Base-by-base conservation (phyloP, 2,797 vertebrate species). In the Jordanella pulchra region DNA sequence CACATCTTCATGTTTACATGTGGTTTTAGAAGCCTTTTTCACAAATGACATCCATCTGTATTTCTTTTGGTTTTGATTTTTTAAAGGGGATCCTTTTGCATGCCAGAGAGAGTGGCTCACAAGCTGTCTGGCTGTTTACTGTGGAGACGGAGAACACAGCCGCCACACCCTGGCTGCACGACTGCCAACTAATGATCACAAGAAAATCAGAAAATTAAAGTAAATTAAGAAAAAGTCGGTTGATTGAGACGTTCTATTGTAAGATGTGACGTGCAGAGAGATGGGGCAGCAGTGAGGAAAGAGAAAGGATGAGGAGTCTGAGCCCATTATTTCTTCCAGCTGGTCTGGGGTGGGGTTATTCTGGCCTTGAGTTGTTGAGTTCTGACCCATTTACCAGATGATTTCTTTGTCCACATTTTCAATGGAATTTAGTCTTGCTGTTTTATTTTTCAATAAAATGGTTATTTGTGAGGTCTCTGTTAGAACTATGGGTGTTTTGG, bases 331-430 rank as follows among this genome's bases (percentile, higher is more conserved):
- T 84, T 79, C 81, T 91, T 92, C 89, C 94, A 95, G 91, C 94
- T 94, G 93, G 91, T 76, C 50, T 65, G 27, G 93, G 94, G 93
- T 91, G 94, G 92, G 93, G 93, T 87, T 86, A 73, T 81, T 74
- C 72, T 60, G 78, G 84, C 84, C 81, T 66, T 80, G 85, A 89
- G n/a, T 89, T 73, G 86, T 87, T 91, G 80, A 80, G 78, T 69
- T 83, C 84, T 75, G 80, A 86, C 83, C 78, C 75, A 7, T 75
- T 78, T 90, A 89, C 91, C 89, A 92, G 91, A 87, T 75, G 77
- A 65, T 75, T 76, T 83, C 76, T 79, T 80, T 82, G 64, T 48
- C 58, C 82, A 80, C 75, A 78, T 76, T 82, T 80, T 80, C 68
- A n/a, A 71, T 83, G 76, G 69, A 72, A 76, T 79, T 35, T 35